Evolutionary conservation across 1,140 invertebrate genomes (phyloP).

Genomic region (Microplitis mediator): DNA sequence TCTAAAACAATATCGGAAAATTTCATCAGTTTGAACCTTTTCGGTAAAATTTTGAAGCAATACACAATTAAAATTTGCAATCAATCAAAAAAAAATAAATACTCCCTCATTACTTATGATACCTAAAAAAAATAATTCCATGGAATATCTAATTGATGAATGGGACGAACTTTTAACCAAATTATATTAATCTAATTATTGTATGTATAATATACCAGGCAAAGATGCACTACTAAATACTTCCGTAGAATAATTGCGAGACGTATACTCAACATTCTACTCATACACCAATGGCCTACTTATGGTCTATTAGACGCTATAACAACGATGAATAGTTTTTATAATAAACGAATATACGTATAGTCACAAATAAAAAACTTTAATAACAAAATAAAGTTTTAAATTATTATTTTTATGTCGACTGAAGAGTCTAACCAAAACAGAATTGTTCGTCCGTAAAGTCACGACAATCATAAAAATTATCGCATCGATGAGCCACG

Average conservation of each 20-base stretch:
- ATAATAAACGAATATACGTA: constrained; percentile 17
- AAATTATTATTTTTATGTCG: constrained; percentile 46
- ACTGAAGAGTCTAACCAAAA: constrained; percentile 65
- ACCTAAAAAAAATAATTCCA: too few species aligned
- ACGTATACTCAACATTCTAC: constrained; percentile 37
- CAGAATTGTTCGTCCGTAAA: constrained; percentile 91
- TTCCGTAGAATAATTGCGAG: neutral
- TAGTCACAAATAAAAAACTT: constrained; percentile 23
- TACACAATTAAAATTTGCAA: too few species aligned
- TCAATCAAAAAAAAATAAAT: too few species aligned
- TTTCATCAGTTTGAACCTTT: too few species aligned
- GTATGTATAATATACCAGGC: constrained; percentile 38
- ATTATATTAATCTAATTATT: too few species aligned
- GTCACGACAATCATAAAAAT: constrained; percentile 87
- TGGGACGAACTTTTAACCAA: neutral
- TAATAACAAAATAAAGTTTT: constrained; percentile 33
- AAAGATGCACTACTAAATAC: constrained; percentile 51
- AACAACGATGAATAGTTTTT: constrained; percentile 43
- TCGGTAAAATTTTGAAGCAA: too few species aligned
- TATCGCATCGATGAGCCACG: constrained; percentile 77
- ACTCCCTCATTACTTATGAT: too few species aligned
- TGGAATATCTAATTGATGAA: neutral
- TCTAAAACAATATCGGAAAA: too few species aligned
- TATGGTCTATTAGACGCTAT: constrained; percentile 52
- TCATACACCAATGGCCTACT: constrained; percentile 51